Evolutionary conservation across 2,113 vertebrate genomes (phyloP).

Genomic region (Cairina moschata): DNA sequence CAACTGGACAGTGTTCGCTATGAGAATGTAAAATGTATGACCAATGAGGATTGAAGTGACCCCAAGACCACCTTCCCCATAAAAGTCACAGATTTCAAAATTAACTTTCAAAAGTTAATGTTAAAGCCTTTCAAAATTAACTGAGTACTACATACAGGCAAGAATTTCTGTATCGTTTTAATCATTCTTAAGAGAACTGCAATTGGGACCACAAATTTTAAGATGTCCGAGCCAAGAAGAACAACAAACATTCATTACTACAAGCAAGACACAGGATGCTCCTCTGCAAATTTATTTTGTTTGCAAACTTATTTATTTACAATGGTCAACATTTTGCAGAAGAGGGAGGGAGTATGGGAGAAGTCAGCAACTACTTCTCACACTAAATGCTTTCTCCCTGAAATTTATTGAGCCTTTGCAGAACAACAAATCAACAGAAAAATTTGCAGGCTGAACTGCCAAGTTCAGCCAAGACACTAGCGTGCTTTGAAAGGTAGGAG

Average conservation of each 20-base stretch:
- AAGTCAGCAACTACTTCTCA: neutral
- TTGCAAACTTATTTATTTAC: neutral
- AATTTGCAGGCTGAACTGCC: neutral
- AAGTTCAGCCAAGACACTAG: neutral
- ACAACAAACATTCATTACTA: neutral
- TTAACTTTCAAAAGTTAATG: too few relatives aligned
- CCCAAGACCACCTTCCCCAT: neutral
- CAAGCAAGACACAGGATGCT: neutral
- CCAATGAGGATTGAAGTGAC: neutral
- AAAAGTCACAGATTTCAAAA: neutral
- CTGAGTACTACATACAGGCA: neutral
- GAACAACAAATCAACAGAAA: neutral
- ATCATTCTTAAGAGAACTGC: neutral
- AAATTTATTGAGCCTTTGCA: neutral
- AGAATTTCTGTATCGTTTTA: accelerated
- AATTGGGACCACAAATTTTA: neutral
- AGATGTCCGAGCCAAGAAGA: neutral
- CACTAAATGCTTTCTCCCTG: neutral
- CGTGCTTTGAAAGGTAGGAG: neutral
- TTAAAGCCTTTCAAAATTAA: neutral
- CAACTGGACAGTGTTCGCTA: neutral
- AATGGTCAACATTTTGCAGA: neutral
- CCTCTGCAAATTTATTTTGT: neutral
- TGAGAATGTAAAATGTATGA: neutral
- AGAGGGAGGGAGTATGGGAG: neutral